A percentile compares a stretch with the other conserved stretches of the same genome.
These are phyloP conservation scores for Cromileptes altivelis DNA, from an alignment of 2,113 vertebrate genomes.

Conservation along the genomic window DNA sequence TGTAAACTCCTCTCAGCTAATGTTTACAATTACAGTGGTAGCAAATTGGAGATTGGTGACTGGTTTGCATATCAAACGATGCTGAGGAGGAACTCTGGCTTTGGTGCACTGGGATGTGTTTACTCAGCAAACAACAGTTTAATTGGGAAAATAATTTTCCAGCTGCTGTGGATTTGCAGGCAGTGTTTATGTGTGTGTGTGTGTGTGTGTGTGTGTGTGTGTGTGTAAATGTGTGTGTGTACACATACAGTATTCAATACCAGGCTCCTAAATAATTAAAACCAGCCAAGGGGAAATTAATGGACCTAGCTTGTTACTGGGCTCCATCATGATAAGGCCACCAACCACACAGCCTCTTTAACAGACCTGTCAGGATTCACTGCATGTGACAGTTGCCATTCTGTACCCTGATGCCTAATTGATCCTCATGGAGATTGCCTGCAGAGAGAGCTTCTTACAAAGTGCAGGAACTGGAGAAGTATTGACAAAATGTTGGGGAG, in stretches of 20 bases:
- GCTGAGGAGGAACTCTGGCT: conserved; percentile 62
- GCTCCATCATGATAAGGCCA: conserved; percentile 58
- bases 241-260: conserved; percentile 57
- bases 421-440: conserved; percentile 55
- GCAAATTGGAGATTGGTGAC: conserved; percentile 65
- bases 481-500: conserved; percentile 65
- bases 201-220: conserved; percentile 6
- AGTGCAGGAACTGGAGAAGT: conserved; percentile 55
- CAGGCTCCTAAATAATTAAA: conserved; percentile 69
- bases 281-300: conserved; percentile 62
- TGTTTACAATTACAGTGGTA: conserved; percentile 67
- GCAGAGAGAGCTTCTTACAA: conserved; percentile 52
- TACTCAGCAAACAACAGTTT: conserved; percentile 79
- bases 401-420: conserved; percentile 46
- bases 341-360: conserved; percentile 36
- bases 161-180: conserved; percentile 68
- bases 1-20: conserved; percentile 65
- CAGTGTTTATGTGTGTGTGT: conserved; percentile 25
- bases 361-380: conserved; percentile 57
- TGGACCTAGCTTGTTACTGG: conserved; percentile 41
- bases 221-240: background rate
- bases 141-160: conserved; percentile 77
- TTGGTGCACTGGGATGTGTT: conserved; percentile 66
- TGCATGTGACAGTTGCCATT: conserved; percentile 53
- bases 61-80: conserved; percentile 71